Evolutionary conservation across 2,888 invertebrate species (phyloP), one percentile per base, ranked within the genome.

Genomic region (Macrophya alboannulata): DNA sequence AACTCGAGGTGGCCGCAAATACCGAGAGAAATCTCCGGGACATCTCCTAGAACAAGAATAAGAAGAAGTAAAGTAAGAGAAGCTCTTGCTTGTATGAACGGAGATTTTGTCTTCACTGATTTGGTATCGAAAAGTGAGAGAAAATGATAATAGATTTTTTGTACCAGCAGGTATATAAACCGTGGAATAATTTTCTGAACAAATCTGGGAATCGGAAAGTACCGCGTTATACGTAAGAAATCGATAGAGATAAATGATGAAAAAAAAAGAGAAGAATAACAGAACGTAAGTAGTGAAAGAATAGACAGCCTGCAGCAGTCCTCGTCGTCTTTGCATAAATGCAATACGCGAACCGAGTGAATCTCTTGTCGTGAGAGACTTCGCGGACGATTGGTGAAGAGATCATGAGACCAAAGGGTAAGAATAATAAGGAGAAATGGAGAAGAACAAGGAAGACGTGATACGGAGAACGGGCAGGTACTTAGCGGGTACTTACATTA

Each of bases 331-430:
- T 77, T 77, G 77, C 77, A 77, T 77, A 77, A 77, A 77, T 77
- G 48, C 77, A 77, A 43, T 77, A 77, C 55, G 77, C 77, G 77
- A 37, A 37, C 17, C 51, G 48, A 77, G 77, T 55, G 55, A 77
- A 77, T 77, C 77, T 77, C 77, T 15, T 21, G 43, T 55, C 77
- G 77, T 77, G 77, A 77, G 77, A 77, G 77, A 77, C 31, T 77
- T 51, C 72, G 72, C 0, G 5, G 37, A 76, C 51, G 25, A 31
- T 10, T 17, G 51, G 15, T 17, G 76, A 76, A 55, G 77, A 77
- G 76, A 76, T 76, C 48, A 76, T n/a, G 45, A 76, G 76, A 62
- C 25, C 62, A 12, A 62, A 37, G 68, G 37, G 37, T 68, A 68
- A 37, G 68, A 68, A 37, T 31, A 68, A 37, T 31, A 31, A 37